These are phyloP conservation scores for Chaenocephalus aceratus DNA, from an alignment of 2,113 vertebrate genomes.

Conservation along the genomic window DNA sequence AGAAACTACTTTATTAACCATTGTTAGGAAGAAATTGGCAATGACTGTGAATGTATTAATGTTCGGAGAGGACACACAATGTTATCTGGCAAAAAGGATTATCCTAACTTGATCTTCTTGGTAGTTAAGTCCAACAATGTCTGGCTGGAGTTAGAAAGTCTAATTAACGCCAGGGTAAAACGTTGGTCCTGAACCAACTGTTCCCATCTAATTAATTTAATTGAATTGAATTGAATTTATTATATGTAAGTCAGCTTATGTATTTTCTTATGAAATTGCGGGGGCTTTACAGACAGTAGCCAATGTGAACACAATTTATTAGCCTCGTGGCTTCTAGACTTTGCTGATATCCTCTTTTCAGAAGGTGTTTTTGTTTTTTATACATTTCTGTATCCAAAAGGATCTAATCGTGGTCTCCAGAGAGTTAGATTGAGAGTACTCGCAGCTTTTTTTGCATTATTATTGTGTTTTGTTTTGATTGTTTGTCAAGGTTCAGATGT, in stretches of 20 bases:
- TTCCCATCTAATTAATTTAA: neutral
- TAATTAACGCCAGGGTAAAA: too few relatives aligned
- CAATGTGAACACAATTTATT: neutral
- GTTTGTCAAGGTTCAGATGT: constrained; percentile 44
- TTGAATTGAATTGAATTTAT: too few relatives aligned
- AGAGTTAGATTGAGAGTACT: neutral
- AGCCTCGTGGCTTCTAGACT: constrained; percentile 7
- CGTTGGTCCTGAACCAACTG: neutral
- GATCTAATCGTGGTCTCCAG: neutral
- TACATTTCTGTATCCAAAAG: neutral
- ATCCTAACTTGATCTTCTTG: neutral
- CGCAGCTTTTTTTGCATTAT: constrained; percentile 14
- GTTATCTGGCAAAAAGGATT: neutral
- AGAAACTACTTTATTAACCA: neutral
- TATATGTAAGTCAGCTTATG: neutral
- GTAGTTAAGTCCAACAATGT: neutral
- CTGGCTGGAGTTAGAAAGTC: too few relatives aligned
- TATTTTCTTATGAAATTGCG: neutral
- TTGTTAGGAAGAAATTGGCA: neutral
- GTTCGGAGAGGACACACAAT: neutral
- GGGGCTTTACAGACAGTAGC: neutral
- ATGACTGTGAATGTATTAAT: neutral
- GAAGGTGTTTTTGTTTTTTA: neutral
- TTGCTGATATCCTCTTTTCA: constrained; percentile 9
- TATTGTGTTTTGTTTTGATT: constrained; percentile 33